Evolutionary conservation across 2,888 invertebrate species (phyloP), one percentile per base, ranked within the genome.

Genomic region (Cryptocephalus primarius): DNA sequence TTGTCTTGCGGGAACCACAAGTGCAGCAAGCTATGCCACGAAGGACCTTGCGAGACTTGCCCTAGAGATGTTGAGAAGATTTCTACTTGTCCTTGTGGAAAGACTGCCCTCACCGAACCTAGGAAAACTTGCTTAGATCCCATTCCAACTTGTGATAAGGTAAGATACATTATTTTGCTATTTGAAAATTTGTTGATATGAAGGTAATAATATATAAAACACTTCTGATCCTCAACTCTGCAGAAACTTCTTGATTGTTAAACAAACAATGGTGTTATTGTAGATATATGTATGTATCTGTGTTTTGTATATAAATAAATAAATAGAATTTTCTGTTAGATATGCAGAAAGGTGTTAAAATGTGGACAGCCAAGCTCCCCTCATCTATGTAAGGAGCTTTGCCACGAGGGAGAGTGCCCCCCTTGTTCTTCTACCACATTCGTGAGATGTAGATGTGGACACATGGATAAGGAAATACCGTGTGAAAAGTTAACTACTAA

Each of bases 381-480:
- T 40, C 90, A 90, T 66, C 72, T 71, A 53, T 90, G 90, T 67
- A 76, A 78, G 61, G 69, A 69, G 3, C 66, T 69, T 14, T 90
- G 84, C 72, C 79, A 90, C 72, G 64, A 72, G 65, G 88, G 84
- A 0, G 73, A 77, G 1, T 94, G 93, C 61, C 85, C 88, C 0
- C 79, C 79, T 0, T 94, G 93, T 60, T 79, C 80, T 8, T 77
- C 83, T 42, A 81, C 78, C 38, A 88, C 89, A 0, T 72, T 80
- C 1, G 78, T 89, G 0, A 79, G 79, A 47, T 94, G 94, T 60
- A 84, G 90, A 36, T 94, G 94, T 64, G 90, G 89, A 0, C 82
- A 84, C 64, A 85, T 87, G 70, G 85, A 85, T 57, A 85, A 85
- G 59, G 84, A 89, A 64, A 77, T 92, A 44, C 78, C 82, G 2